Evolutionary conservation across 2,888 invertebrate species (phyloP).

Genomic region (Lottia gigantea): DNA sequence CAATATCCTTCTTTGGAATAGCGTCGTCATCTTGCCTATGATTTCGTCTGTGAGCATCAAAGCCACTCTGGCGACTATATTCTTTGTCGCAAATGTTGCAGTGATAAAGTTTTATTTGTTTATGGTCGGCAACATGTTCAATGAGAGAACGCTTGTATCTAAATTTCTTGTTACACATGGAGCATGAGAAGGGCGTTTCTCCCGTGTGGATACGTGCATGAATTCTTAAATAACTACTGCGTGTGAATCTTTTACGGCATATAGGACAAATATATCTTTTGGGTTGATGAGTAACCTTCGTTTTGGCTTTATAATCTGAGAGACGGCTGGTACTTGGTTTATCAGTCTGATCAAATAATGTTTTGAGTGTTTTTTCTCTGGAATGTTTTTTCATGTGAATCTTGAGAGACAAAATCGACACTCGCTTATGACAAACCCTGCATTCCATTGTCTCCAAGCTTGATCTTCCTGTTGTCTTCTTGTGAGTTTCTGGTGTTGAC

Average conservation of each 20-base stretch:
- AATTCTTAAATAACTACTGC: not conserved
- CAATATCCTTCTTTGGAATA: not conserved
- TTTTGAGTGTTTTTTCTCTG: no score
- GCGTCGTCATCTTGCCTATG: not conserved
- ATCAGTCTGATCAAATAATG: no score
- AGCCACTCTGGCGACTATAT: not conserved
- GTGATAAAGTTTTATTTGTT: not conserved
- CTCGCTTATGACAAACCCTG: no score
- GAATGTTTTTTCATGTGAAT: no score
- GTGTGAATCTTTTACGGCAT: not conserved
- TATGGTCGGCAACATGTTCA: not conserved
- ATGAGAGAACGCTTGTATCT: not conserved
- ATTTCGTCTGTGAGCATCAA: slow-evolving; percentile 3
- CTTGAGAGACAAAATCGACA: no score
- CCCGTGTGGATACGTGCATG: not conserved
- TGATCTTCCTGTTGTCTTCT: no score
- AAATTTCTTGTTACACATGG: not conserved
- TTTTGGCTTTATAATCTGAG: no score
- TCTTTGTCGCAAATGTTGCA: not conserved
- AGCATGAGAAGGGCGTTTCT: not conserved
- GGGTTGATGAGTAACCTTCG: no score
- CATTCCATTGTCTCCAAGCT: no score
- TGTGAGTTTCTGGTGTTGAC: no score
- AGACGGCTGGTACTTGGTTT: no score
- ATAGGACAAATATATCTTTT: not conserved